Base-by-base conservation (phyloP, 1,140 invertebrate species). In the Penaeus japonicus region DNA sequence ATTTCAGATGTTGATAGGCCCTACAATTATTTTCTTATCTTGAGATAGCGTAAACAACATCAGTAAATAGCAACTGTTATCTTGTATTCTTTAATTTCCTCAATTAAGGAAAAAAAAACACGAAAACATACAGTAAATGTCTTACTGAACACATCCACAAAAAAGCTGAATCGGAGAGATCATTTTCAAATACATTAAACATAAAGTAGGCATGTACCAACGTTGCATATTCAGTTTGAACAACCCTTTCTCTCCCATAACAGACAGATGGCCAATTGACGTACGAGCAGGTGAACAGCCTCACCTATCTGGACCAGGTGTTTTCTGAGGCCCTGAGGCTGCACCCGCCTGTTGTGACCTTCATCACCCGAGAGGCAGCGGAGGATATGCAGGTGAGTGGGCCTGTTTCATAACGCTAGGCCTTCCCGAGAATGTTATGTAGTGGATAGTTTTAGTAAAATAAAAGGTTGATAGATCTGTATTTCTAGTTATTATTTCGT, bases 271-370 rank as follows among this genome's bases (percentile, higher is more conserved):
- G 86, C 57, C 73, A 89, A 32, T 73, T 85, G 39, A 82, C 54
- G 20, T 91, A 91, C 81, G 91, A 92, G 17, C 78, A 89, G 35
- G 82, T 92, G n/a, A 86, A 91, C n/a, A 84, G 91, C 32, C 81
- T 93, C 12, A 84, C 85, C 32, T 93, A 93, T 85, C 80, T 93
- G 87, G 92, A 93, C 57, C 91, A 92, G 75, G 92, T 93, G 1
- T 90, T 93, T 77, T 92, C 91, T 78, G 93, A 93, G 87, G 89
- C 92, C 1, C 70, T 93, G 22, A 83, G 93, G 22, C 65, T 92
- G 10, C 92, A 91, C 82, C 93, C 93, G 80, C 93, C 93, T 20
- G 92, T 93, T 4, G 91, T 92, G 2, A 85, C 90, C 4, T 92
- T 92, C 75, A 87, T 92, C 1, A 85, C 85, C 0, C 75, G 93